Conservation (phyloP, 1,140 invertebrate genomes). For the Drosophila micromelanica region DNA sequence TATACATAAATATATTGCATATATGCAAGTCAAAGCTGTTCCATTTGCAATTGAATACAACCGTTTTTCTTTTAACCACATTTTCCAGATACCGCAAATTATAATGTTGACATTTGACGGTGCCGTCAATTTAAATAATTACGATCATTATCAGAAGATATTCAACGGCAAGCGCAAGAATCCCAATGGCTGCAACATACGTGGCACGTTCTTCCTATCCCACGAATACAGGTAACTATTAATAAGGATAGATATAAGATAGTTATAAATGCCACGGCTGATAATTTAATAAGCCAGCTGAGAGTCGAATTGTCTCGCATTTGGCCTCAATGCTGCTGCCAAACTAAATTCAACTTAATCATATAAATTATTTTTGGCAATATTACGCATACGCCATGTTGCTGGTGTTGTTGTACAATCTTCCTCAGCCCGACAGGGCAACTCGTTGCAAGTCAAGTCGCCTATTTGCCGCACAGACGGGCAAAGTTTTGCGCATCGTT, state of each 20-base stretch:
- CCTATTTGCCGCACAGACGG: conserved; percentile 48
- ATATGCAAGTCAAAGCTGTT: background rate
- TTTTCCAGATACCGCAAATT: conserved; percentile 94
- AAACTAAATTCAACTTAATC: conserved; percentile 39
- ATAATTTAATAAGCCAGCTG: conserved; percentile 58
- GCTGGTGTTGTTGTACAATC: conserved; percentile 12
- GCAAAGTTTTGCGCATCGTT: conserved; percentile 69
- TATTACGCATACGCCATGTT: conserved; percentile 67
- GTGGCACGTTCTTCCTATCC: conserved; percentile 96
- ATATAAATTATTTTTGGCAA: conserved; percentile 67
- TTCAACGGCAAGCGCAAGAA: conserved; percentile 92
- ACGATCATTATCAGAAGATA: conserved; percentile 94
- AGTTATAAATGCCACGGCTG: conserved; percentile 10
- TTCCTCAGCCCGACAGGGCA: conserved; percentile 17
- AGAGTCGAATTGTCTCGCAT: conserved; percentile 29
- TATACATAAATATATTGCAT: background rate
- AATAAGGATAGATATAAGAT: background rate
- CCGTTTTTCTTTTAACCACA: background rate
- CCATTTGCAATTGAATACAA: background rate
- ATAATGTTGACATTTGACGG: conserved; percentile 97
- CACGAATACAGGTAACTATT: conserved; percentile 91
- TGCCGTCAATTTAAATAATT: conserved; percentile 96
- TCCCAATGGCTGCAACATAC: conserved; percentile 95
- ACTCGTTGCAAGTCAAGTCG: conserved; percentile 48
- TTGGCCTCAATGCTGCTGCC: conserved; percentile 54